These are phyloP conservation scores for Galago senegalensis DNA, from an alignment of 2,797 vertebrate species.

Conservation along the genomic window DNA sequence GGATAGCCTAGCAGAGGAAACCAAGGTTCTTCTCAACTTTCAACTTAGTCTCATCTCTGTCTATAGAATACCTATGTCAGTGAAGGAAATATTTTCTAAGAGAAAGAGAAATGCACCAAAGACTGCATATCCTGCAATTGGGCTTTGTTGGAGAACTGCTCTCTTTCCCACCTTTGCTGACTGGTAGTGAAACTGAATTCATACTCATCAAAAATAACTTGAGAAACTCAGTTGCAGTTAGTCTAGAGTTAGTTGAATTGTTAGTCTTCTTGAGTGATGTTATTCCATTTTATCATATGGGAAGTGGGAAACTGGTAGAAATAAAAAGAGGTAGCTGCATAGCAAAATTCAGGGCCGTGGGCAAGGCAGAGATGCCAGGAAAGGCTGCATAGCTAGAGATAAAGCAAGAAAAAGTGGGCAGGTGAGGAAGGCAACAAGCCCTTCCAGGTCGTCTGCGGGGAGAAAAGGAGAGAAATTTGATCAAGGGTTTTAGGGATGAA, in stretches of 20 bases:
- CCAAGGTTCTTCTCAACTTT: neutral
- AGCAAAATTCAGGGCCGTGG: neutral
- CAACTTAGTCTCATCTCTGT: neutral
- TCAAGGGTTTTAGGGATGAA: neutral
- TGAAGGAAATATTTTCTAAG: conserved; percentile 11
- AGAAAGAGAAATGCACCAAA: neutral
- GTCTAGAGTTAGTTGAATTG: neutral
- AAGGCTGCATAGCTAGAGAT: neutral
- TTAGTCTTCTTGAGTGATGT: neutral
- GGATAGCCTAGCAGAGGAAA: neutral
- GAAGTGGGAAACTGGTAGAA: conserved; percentile 16
- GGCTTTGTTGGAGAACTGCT: neutral
- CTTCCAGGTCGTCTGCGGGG: neutral
- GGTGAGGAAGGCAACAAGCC: neutral
- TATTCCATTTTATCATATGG: neutral
- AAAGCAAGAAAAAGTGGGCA: neutral
- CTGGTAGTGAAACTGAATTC: neutral
- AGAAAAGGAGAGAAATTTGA: neutral
- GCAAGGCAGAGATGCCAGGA: neutral
- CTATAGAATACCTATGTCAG: neutral
- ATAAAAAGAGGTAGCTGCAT: neutral
- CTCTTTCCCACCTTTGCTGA: neutral
- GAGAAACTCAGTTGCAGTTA: neutral
- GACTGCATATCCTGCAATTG: neutral
- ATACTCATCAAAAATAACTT: neutral